Conservation (phyloP, 2,113 vertebrate genomes). For the Sceloporus undulatus region DNA sequence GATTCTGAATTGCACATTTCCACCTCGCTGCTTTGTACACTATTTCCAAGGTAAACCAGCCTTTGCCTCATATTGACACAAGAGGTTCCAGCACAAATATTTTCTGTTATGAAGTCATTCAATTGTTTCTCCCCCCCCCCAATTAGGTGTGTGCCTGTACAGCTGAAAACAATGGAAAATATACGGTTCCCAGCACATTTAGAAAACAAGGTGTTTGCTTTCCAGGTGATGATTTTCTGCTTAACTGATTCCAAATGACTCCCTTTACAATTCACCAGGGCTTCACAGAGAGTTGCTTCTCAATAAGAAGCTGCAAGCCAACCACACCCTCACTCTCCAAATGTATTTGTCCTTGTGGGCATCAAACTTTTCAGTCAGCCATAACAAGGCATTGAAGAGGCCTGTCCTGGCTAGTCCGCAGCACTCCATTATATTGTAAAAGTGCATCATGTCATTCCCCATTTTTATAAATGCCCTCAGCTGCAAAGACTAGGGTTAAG, state of each 20-base stretch:
- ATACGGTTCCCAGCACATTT: conserved; percentile 66
- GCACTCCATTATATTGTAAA: neutral
- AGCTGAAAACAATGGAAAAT: conserved; percentile 68
- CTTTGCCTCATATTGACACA: conserved; percentile 50
- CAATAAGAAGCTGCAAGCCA: neutral
- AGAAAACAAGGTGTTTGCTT: conserved; percentile 77
- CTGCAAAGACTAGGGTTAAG: neutral
- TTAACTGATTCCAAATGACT: conserved; percentile 75
- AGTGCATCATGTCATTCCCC: neutral
- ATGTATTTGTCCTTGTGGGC: neutral
- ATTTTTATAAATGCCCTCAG: neutral
- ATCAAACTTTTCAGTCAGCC: conserved; percentile 10
- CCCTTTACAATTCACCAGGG: conserved; percentile 68
- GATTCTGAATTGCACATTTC: conserved; percentile 36
- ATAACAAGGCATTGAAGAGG: neutral
- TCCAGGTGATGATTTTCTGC: conserved; percentile 72
- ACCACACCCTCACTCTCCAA: conserved; percentile 9
- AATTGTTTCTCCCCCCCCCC: conserved; percentile 48
- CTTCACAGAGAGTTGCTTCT: conserved; percentile 58
- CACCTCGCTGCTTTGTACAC: conserved; percentile 46
- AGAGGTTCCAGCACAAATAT: conserved; percentile 60
- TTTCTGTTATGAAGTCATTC: conserved; percentile 62
- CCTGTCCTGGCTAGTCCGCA: neutral
- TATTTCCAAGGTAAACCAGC: conserved; percentile 43
- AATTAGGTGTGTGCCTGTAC: conserved; percentile 56